A percentile compares a stretch with the other conserved stretches of the same genome.
Conservation (phyloP, 1,140 invertebrate species). For the Kradibia gibbosae region DNA sequence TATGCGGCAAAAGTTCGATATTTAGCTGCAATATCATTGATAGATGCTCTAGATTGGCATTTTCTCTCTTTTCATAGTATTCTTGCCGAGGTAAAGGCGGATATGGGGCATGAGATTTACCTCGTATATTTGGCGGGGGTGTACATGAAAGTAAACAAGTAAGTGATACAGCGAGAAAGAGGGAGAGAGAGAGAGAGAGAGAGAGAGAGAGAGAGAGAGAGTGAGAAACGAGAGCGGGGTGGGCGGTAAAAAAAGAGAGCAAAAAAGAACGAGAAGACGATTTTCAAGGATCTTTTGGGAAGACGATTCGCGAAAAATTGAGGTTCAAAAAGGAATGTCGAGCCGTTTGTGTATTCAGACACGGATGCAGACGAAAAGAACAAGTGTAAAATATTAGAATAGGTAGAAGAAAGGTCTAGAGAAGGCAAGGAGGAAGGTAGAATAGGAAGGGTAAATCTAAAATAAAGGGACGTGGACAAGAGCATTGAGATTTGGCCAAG, state of each 20-base stretch:
- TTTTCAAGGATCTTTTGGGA: neutral
- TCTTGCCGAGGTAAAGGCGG: neutral
- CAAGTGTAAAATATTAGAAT: too few relatives aligned
- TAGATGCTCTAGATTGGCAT: neutral
- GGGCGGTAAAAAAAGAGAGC: neutral
- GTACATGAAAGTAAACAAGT: slow-evolving; percentile 65
- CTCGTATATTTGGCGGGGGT: slow-evolving; percentile 60
- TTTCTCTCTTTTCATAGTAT: neutral
- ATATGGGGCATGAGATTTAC: slow-evolving; percentile 33
- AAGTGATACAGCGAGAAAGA: slow-evolving; percentile 39
- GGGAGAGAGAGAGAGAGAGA: slow-evolving; percentile 38
- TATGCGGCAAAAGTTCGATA: too few relatives aligned
- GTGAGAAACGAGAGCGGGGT: slow-evolving; percentile 15
- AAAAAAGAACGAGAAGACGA: neutral
- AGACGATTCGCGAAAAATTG: neutral
- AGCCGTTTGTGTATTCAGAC: too few relatives aligned
- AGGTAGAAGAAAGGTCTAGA: too few relatives aligned
- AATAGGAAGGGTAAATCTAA: too few relatives aligned
- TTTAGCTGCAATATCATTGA: slow-evolving; percentile 7
- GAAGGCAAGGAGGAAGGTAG: too few relatives aligned
- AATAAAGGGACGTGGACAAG: too few relatives aligned
- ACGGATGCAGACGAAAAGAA: too few relatives aligned
- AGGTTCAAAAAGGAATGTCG: neutral
- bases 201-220: slow-evolving; percentile 2
- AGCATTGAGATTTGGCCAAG: too few relatives aligned